Conservation (phyloP, 2,797 vertebrate species). For the Arctocebus calabarensis region DNA sequence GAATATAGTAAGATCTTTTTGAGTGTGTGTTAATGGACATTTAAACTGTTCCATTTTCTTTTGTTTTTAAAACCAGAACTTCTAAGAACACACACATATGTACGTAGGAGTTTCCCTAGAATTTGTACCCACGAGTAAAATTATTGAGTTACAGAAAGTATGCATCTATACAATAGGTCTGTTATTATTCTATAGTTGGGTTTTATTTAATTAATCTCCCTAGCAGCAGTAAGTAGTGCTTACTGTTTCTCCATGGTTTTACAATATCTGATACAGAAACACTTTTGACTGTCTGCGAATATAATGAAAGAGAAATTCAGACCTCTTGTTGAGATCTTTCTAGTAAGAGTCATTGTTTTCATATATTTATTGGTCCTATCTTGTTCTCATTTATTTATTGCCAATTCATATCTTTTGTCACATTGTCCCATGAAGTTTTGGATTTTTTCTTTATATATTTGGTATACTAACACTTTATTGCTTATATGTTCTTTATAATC, state of each 20-base stretch:
- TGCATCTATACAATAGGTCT: not conserved
- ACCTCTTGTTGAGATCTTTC: not conserved
- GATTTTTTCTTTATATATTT: not conserved
- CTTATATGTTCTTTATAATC: not conserved
- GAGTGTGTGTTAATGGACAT: not conserved
- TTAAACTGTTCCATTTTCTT: not conserved
- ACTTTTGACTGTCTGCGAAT: not conserved
- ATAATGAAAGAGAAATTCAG: not conserved
- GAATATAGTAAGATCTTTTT: not conserved
- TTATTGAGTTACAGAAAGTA: not conserved
- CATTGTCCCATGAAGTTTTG: not conserved
- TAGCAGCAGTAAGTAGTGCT: not conserved
- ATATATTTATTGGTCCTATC: not conserved
- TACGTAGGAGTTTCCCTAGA: not conserved
- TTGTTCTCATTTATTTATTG: not conserved
- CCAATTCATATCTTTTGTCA: not conserved
- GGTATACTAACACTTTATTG: not conserved
- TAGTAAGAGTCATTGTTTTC: not conserved
- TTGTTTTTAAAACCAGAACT: not conserved
- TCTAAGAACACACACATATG: not conserved
- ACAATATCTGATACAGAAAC: not conserved
- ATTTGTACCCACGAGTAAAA: not conserved
- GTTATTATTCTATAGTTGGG: not conserved
- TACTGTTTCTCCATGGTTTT: not conserved
- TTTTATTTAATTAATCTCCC: not conserved